Conservation (phyloP, 2,797 vertebrate species). For the Emys orbicularis region DNA sequence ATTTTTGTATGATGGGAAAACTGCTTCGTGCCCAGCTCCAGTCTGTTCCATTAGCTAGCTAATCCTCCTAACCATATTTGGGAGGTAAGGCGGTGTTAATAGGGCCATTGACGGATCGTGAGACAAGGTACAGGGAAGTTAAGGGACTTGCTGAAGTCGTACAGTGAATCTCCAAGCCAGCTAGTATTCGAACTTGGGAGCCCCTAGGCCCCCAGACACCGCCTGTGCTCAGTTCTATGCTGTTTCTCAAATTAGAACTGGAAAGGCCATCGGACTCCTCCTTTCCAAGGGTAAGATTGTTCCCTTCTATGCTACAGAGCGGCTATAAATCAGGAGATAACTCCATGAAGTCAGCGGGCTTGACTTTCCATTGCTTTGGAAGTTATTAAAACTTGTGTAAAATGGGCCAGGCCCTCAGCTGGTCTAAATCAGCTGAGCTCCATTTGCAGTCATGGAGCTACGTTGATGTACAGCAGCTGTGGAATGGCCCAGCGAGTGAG, state of each 20-base stretch:
- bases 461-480: background rate
- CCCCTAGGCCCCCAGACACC: fast-evolving
- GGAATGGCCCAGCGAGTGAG: background rate
- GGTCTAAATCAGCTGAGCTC: background rate
- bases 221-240: background rate
- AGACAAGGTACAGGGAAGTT: constrained; percentile 2
- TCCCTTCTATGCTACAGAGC: fast-evolving
- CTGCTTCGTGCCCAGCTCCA: background rate
- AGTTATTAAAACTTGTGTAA: fast-evolving
- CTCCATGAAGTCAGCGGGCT: background rate
- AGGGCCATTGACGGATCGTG: background rate
- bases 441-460: background rate
- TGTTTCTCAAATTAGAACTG: background rate
- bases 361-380: background rate
- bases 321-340: background rate
- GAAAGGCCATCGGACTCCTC: background rate
- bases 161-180: background rate
- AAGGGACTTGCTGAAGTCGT: background rate
- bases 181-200: background rate
- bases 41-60: background rate
- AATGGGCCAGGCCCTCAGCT: background rate
- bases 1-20: background rate
- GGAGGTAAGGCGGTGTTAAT: background rate
- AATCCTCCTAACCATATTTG: constrained; percentile 14
- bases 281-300: fast-evolving